Conservation (phyloP, 2,888 invertebrate genomes). For the Amblyjoppa fuscipennis region DNA sequence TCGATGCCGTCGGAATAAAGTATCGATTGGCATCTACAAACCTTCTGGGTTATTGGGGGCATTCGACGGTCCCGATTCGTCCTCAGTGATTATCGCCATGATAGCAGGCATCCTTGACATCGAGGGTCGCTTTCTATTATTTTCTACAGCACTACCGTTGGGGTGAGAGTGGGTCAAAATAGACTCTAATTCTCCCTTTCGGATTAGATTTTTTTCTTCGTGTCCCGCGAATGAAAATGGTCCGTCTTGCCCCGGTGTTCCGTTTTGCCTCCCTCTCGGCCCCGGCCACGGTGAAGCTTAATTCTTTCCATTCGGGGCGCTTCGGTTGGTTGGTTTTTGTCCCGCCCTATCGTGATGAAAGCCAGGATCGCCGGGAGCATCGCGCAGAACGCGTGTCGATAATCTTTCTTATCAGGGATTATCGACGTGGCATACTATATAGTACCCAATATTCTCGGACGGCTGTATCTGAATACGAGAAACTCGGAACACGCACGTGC, state of each 20-base stretch:
- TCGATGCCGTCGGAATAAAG: constrained; percentile 42
- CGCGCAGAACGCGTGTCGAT: constrained; percentile 46
- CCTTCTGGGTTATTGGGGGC: constrained; percentile 15
- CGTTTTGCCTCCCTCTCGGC: too few relatives aligned
- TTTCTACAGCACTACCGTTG: neutral
- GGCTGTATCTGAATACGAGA: constrained; percentile 15
- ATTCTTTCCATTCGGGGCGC: neutral
- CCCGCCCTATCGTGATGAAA: constrained; percentile 9
- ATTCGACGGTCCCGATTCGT: neutral
- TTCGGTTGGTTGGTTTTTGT: neutral
- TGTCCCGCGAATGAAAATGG: too few relatives aligned
- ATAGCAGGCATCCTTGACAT: neutral
- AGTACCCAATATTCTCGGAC: neutral
- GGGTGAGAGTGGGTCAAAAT: neutral
- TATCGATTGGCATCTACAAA: constrained; percentile 29
- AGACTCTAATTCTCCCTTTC: neutral
- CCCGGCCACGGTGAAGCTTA: neutral
- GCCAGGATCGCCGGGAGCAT: neutral
- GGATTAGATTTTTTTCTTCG: too few relatives aligned
- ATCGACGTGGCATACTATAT: constrained; percentile 33
- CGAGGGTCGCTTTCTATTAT: neutral
- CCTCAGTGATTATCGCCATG: constrained; percentile 12
- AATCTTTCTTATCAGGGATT: constrained; percentile 65
- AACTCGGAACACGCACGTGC: constrained; percentile 36
- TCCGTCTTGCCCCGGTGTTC: too few relatives aligned